Conservation (phyloP, 2,797 vertebrate species). For the Emys orbicularis region DNA sequence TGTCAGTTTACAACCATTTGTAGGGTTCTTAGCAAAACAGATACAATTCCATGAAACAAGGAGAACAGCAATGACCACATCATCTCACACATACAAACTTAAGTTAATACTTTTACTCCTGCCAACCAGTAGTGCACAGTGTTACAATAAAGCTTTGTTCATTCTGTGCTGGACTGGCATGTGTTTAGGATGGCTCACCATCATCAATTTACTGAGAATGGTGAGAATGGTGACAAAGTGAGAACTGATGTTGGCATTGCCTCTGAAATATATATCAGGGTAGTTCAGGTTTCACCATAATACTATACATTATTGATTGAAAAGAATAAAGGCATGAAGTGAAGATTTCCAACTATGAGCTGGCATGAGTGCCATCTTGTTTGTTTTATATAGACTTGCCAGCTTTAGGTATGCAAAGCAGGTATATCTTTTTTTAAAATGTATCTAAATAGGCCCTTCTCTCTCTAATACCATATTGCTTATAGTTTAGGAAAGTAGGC, state of each 20-base stretch:
- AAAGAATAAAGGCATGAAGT: background rate
- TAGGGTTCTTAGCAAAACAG: background rate
- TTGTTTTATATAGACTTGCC: background rate
- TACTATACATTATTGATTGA: background rate
- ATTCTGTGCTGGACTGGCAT: background rate
- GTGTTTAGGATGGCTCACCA: background rate
- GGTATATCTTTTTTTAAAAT: background rate
- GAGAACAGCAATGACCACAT: background rate
- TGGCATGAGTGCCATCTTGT: background rate
- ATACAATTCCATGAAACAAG: background rate
- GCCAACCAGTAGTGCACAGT: background rate
- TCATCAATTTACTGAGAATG: background rate
- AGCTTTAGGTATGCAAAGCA: rapidly evolving
- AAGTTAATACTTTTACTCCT: background rate
- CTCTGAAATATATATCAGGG: background rate
- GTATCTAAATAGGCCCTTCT: background rate
- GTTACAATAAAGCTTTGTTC: background rate
- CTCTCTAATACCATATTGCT: background rate
- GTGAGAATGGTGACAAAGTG: background rate
- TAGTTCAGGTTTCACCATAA: background rate
- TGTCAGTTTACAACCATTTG: background rate
- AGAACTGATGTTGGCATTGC: background rate
- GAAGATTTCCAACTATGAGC: background rate
- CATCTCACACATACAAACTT: background rate
- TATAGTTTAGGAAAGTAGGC: background rate